phyloP scores from a whole-genome alignment of 2,888 invertebrate species.

The Dromius quadrimaculatus region DNA sequence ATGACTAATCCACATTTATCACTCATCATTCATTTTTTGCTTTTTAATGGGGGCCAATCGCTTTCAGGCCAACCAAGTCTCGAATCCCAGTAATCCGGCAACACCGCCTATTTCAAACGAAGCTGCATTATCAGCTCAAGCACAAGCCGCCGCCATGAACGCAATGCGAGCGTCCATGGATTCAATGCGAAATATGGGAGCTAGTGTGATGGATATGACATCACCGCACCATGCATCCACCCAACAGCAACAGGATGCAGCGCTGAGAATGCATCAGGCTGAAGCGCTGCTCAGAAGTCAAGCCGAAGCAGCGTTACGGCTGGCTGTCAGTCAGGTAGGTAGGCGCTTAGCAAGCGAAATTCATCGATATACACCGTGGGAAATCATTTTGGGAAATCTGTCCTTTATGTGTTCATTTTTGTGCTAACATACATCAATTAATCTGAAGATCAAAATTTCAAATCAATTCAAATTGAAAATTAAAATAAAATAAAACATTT shows the following conservation, averaged over 20 bases:
- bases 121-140: constrained; percentile 63
- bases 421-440: no score
- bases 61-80: constrained; percentile 65
- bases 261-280: constrained; percentile 76
- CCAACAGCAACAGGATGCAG: constrained; percentile 65
- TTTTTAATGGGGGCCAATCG: background rate
- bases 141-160: constrained; percentile 71
- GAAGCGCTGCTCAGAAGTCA: constrained; percentile 86
- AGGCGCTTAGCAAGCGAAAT: background rate
- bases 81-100: constrained; percentile 66
- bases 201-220: constrained; percentile 68
- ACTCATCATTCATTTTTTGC: no score
- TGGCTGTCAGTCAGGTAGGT: constrained; percentile 79
- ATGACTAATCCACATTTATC: no score
- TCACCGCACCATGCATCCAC: constrained; percentile 61
- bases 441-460: no score
- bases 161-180: constrained; percentile 74
- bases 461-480: no score
- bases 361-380: no score
- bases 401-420: no score
- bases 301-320: constrained; percentile 84
- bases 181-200: constrained; percentile 68
- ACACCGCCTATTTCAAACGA: constrained; percentile 67
- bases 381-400: no score
- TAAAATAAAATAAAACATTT: no score